A percentile compares a stretch with the other conserved stretches of the same genome.
Conservation (phyloP, 1,140 invertebrate genomes). For the Pygmarrhopalites habei region DNA sequence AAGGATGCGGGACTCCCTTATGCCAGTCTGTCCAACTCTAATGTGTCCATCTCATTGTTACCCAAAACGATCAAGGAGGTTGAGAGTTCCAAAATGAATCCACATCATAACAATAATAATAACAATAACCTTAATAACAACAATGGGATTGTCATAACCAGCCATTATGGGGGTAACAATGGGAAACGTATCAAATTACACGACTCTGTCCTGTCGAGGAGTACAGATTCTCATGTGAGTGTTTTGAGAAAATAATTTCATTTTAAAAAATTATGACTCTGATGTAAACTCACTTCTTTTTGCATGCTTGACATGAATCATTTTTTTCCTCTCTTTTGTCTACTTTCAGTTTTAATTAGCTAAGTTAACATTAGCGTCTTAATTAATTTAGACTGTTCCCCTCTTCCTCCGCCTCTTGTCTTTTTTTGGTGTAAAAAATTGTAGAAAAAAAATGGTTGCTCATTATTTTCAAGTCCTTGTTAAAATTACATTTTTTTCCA, state of each 20-base stretch:
- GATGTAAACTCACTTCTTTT: neutral
- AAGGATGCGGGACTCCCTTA: conserved; percentile 64
- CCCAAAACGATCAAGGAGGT: neutral
- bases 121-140: neutral
- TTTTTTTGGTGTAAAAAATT: neutral
- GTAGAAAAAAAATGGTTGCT: neutral
- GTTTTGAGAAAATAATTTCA: neutral
- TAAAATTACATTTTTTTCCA: neutral
- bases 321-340: too few relatives aligned
- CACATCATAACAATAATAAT: neutral
- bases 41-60: conserved; percentile 15
- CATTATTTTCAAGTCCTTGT: too few relatives aligned
- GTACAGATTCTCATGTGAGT: neutral
- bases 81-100: neutral
- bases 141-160: neutral
- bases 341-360: neutral
- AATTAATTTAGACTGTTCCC: too few relatives aligned
- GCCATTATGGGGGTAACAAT: neutral
- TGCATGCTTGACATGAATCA: neutral
- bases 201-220: neutral
- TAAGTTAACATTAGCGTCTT: too few relatives aligned
- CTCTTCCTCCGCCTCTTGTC: too few relatives aligned
- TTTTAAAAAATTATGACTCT: neutral
- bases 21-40: neutral
- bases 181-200: conserved; percentile 5